Evolutionary conservation across 92 coral and sea anemone genomes (phyloP).

Genomic region (Anthopleura xanthogrammica): DNA sequence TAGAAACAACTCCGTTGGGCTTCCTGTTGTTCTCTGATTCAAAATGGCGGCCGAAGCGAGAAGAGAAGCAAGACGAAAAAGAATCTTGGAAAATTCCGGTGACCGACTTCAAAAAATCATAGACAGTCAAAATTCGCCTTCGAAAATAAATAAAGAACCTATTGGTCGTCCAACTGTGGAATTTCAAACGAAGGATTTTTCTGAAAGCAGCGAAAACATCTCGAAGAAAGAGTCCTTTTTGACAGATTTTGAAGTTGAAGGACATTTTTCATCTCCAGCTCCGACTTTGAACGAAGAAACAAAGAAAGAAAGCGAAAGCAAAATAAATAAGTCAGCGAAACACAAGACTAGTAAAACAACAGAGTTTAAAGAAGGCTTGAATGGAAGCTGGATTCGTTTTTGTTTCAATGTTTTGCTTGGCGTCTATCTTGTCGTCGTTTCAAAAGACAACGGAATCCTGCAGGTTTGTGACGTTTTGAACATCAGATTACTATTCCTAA

Average conservation of each 20-base stretch:
- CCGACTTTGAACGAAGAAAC: background rate
- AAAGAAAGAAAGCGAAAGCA: background rate
- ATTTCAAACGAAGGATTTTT: background rate
- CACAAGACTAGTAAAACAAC: background rate
- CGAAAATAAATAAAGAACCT: background rate
- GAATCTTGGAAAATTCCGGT: constrained; percentile 63
- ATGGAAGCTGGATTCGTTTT: constrained; percentile 29
- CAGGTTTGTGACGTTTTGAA: constrained; percentile 12
- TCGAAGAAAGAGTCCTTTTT: background rate
- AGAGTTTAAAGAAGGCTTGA: background rate
- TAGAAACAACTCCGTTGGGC: background rate
- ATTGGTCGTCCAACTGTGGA: background rate
- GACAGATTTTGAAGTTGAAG: background rate
- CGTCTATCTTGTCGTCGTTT: constrained; percentile 29
- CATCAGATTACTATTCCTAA: background rate
- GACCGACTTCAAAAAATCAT: constrained; percentile 63
- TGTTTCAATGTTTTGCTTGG: constrained; percentile 41
- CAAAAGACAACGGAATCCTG: background rate
- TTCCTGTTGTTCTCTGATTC: constrained; percentile 15
- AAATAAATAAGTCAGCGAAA: background rate
- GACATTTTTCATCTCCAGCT: background rate
- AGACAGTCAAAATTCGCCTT: constrained; percentile 39
- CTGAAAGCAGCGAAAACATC: background rate
- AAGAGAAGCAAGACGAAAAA: constrained; percentile 61
- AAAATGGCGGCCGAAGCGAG: constrained; percentile 78